phyloP scores from a whole-genome alignment of 2,113 vertebrate genomes.

The Tetrax tetrax region DNA sequence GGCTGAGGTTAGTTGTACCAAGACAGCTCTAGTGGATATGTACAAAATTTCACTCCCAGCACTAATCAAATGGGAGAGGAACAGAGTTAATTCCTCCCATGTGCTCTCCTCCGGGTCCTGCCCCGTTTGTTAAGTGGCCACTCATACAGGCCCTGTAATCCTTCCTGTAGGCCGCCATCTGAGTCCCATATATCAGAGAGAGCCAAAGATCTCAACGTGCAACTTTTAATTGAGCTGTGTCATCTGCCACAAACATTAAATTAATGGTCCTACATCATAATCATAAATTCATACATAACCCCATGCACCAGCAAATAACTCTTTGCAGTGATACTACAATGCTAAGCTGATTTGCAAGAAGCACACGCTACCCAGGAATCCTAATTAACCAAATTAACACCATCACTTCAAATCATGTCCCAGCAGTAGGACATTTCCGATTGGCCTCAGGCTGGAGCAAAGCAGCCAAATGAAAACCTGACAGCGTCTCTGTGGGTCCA shows the following conservation, averaged over 20 bases:
- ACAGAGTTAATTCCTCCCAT: background rate
- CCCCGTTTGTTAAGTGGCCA: background rate
- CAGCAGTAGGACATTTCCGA: slow-evolving; percentile 68
- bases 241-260: slow-evolving; percentile 69
- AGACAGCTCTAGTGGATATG: background rate
- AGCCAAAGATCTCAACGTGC: background rate
- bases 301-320: slow-evolving; percentile 64
- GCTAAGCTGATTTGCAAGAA: slow-evolving; percentile 72
- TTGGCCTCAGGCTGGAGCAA: slow-evolving; percentile 63
- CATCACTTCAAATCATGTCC: slow-evolving; percentile 76
- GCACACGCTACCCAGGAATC: slow-evolving; percentile 58
- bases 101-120: background rate
- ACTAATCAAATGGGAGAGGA: background rate
- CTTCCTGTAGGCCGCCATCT: background rate
- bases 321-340: slow-evolving; percentile 53
- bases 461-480: slow-evolving; percentile 64
- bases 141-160: background rate
- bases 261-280: slow-evolving; percentile 72
- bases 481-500: background rate
- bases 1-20: background rate
- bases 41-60: background rate
- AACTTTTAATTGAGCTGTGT: slow-evolving; percentile 67
- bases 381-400: slow-evolving; percentile 78
- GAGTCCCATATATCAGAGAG: background rate
- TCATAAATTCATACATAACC: slow-evolving; percentile 73